Evolutionary conservation across 2,888 invertebrate species (phyloP).

Genomic region (Endotricha flammealis): DNA sequence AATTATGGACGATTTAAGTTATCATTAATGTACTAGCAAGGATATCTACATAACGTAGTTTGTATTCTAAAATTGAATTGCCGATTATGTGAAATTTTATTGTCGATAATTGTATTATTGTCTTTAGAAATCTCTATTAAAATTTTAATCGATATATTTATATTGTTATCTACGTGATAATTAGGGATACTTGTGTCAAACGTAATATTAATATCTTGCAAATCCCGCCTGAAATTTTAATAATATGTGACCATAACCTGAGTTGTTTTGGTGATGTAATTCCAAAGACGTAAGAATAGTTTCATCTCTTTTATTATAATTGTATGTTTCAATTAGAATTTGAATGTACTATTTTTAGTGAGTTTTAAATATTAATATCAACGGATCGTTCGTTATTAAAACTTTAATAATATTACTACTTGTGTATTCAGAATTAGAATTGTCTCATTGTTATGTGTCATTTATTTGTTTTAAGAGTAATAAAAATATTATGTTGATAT

Average conservation of each 20-base stretch:
- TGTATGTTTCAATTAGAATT: slow-evolving; percentile 31
- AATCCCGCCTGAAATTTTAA: slow-evolving; percentile 69
- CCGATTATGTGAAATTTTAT: not conserved
- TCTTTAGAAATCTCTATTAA: slow-evolving; percentile 9
- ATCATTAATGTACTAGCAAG: slow-evolving; percentile 3
- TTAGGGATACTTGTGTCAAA: slow-evolving; percentile 4
- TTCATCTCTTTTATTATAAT: slow-evolving; percentile 54
- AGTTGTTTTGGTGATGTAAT: slow-evolving; percentile 76
- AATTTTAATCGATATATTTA: not conserved
- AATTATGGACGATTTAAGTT: slow-evolving; percentile 11
- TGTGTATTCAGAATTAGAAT: slow-evolving; percentile 30
- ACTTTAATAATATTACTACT: slow-evolving; percentile 24
- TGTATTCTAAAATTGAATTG: not conserved
- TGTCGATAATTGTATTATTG: slow-evolving; percentile 12
- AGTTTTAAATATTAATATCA: slow-evolving; percentile 32
- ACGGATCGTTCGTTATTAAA: slow-evolving; percentile 32
- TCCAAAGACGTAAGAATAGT: slow-evolving; percentile 77
- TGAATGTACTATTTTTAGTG: slow-evolving; percentile 20
- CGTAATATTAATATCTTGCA: slow-evolving; percentile 32
- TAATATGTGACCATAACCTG: slow-evolving; percentile 72
- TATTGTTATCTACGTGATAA: slow-evolving; percentile 1
- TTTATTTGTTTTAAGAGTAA: slow-evolving; percentile 31
- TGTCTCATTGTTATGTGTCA: slow-evolving; percentile 45
- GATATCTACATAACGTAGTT: not conserved
- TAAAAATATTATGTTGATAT: slow-evolving; percentile 31